A percentile compares a stretch with the other conserved stretches of the same genome.
phyloP scores from a whole-genome alignment of 2,888 invertebrate genomes.

The Catocala fraxini region DNA sequence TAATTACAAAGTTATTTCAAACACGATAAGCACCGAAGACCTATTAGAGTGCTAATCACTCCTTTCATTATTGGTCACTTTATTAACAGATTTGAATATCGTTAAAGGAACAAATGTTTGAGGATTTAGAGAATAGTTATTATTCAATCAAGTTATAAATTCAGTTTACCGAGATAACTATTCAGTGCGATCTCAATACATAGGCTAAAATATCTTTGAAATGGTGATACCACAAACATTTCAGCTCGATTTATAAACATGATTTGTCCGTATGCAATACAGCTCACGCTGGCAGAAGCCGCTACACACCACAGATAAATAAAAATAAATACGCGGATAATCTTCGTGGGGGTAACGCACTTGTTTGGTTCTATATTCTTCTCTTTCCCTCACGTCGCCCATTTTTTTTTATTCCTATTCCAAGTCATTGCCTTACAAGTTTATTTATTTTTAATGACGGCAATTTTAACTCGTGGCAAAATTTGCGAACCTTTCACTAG shows the following conservation, averaged over 20 bases:
- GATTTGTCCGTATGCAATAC: conserved; percentile 35
- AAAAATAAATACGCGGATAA: conserved; percentile 77
- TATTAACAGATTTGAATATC: no score
- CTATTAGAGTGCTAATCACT: conserved; percentile 37
- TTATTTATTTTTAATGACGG: conserved; percentile 74
- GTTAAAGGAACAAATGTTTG: no score
- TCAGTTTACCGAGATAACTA: no score
- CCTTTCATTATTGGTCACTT: conserved; percentile 23
- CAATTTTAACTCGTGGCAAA: conserved; percentile 68
- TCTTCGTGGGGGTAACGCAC: conserved; percentile 86
- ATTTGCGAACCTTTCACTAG: conserved; percentile 76
- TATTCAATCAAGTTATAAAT: no score
- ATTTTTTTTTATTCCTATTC: conserved; percentile 71
- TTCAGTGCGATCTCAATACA: no score
- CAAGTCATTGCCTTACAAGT: conserved; percentile 81
- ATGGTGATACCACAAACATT: conserved; percentile 44
- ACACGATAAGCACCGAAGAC: conserved; percentile 43
- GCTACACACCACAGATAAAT: conserved; percentile 66
- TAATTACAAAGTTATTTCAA: conserved; percentile 54
- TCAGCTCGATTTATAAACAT: conserved; percentile 48
- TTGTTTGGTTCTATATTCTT: conserved; percentile 75
- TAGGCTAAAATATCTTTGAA: conserved; percentile 17
- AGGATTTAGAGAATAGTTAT: no score
- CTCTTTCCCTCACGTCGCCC: conserved; percentile 71
- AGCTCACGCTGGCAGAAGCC: conserved; percentile 44